Conservation (phyloP, 2,113 vertebrate species). For the Tor tambroides region DNA sequence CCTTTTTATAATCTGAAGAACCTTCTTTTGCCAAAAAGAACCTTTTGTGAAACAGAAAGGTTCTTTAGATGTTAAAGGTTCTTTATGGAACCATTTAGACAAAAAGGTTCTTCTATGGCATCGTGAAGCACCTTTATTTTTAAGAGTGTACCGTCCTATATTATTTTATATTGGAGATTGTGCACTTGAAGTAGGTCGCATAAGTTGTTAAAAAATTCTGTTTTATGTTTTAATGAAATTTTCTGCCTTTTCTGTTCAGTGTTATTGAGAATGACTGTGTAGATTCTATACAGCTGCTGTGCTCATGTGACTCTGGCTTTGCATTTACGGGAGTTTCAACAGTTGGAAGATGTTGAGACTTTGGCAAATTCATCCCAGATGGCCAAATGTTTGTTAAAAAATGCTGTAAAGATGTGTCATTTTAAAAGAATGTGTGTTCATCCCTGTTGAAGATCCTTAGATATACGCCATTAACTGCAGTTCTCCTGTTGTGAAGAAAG, state of each 20-base stretch:
- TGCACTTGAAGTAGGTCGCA: neutral
- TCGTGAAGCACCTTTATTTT: too few species aligned
- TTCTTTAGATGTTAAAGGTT: too few species aligned
- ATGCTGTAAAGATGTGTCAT: conserved; percentile 2
- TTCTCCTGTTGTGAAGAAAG: neutral
- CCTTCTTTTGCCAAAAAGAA: too few species aligned
- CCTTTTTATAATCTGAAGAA: too few species aligned
- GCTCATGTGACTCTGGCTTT: conserved; percentile 1
- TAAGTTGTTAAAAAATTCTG: neutral
- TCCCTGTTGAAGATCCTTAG: neutral
- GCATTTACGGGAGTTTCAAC: conserved; percentile 59
- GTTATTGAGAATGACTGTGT: neutral
- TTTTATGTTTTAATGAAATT: neutral
- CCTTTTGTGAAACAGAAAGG: too few species aligned
- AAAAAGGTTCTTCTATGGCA: too few species aligned
- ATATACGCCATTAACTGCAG: neutral
- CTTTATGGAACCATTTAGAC: too few species aligned
- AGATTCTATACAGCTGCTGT: neutral
- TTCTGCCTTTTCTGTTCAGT: neutral
- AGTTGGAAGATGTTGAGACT: conserved; percentile 56
- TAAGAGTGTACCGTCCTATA: neutral
- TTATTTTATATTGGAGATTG: neutral
- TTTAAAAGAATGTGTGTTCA: conserved; percentile 11
- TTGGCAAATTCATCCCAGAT: conserved; percentile 49
- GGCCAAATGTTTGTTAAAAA: conserved; percentile 41